phyloP scores from a whole-genome alignment of 2,797 vertebrate genomes.

The Micrastur ruficollis region DNA sequence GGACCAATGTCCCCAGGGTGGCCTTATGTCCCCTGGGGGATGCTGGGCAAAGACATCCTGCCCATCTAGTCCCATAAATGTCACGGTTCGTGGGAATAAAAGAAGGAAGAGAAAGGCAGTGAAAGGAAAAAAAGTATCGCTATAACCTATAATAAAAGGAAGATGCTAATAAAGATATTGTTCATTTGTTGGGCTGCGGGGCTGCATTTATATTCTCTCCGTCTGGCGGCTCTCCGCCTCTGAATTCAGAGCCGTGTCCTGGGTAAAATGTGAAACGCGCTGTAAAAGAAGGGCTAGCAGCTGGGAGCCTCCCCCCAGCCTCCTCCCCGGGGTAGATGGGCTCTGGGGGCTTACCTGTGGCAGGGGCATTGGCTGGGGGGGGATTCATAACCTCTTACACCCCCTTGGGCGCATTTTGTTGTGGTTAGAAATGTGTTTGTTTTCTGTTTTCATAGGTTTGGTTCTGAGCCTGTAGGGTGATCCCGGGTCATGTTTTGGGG shows the following conservation, averaged over 20 bases:
- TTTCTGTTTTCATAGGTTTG: neutral
- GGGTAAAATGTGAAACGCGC: neutral
- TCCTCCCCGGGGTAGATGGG: neutral
- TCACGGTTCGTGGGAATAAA: accelerated
- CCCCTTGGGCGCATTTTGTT: neutral
- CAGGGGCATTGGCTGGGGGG: neutral
- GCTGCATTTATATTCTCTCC: neutral
- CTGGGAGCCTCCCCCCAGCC: neutral
- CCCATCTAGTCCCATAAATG: neutral
- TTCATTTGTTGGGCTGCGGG: neutral
- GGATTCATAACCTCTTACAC: neutral
- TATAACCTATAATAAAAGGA: neutral
- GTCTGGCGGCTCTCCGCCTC: neutral
- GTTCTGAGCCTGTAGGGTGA: neutral
- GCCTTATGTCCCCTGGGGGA: neutral
- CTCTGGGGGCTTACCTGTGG: neutral
- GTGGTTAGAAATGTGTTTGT: neutral
- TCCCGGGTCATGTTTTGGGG: neutral
- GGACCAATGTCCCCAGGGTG: neutral
- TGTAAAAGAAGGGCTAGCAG: neutral
- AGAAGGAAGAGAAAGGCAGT: neutral
- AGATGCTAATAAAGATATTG: neutral
- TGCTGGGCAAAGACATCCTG: neutral
- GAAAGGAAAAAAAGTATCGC: neutral
- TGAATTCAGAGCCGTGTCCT: neutral